Evolutionary conservation across 2,113 vertebrate species (phyloP).

Genomic region (Ahaetulla prasina): DNA sequence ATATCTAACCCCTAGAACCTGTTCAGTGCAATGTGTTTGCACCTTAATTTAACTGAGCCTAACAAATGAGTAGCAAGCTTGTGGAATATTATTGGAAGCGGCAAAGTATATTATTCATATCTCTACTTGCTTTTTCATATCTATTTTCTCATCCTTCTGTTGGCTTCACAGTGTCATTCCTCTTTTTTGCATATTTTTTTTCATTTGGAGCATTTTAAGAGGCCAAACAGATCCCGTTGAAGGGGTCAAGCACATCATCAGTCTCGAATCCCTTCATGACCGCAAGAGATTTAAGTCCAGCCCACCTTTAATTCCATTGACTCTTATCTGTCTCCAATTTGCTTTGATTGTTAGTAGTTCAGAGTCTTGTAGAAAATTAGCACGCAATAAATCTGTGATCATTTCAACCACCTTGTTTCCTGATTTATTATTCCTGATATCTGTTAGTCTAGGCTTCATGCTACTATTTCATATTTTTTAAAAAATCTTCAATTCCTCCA

Average conservation of each 20-base stretch:
- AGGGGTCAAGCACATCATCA: background rate
- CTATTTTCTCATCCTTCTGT: background rate
- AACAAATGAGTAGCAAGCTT: background rate
- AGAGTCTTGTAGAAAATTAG: background rate
- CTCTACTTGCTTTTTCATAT: background rate
- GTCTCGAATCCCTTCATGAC: background rate
- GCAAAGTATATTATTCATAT: background rate
- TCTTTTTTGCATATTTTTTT: background rate
- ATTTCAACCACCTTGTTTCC: background rate
- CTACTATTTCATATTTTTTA: background rate
- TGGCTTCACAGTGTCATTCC: background rate
- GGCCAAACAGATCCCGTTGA: background rate
- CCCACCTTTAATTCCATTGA: background rate
- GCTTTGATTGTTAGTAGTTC: background rate
- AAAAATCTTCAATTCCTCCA: background rate
- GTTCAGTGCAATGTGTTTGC: background rate
- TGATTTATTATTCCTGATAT: background rate
- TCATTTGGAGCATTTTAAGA: background rate
- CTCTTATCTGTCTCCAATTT: background rate
- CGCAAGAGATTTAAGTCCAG: background rate
- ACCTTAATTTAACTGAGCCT: background rate
- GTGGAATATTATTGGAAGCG: background rate
- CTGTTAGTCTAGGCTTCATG: background rate
- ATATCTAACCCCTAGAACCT: background rate
- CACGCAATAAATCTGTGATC: background rate